Percentiles rank a stretch among this genome's conserved stretches.
phyloP scores from a whole-genome alignment of 2,888 invertebrate genomes.

The Scaeva pyrastri region DNA sequence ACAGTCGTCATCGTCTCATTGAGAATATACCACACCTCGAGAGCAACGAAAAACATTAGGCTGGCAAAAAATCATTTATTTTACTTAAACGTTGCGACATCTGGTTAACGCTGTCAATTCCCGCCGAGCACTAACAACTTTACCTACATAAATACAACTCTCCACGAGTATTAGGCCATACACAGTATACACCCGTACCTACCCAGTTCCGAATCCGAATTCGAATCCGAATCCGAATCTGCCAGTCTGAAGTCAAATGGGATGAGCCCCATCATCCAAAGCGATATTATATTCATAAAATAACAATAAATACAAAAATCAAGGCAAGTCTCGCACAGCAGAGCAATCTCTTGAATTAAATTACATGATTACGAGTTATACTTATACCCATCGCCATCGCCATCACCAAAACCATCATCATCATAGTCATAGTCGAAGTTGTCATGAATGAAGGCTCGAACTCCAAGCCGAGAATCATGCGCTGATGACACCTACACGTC shows the following conservation, averaged over 20 bases:
- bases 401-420: not conserved
- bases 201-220: constrained; percentile 69
- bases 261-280: constrained; percentile 67
- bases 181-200: constrained; percentile 23
- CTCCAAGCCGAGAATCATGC: constrained; percentile 54
- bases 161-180: constrained; percentile 60
- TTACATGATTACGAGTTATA: constrained; percentile 24
- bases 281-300: constrained; percentile 52
- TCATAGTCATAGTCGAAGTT: constrained; percentile 1
- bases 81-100: constrained; percentile 72
- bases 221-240: too few species aligned
- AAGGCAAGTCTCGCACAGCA: constrained; percentile 70
- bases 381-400: constrained; percentile 11
- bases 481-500: constrained; percentile 75
- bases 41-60: constrained; percentile 51
- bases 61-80: constrained; percentile 71
- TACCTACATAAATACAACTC: constrained; percentile 1
- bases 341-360: constrained; percentile 63
- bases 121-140: constrained; percentile 37
- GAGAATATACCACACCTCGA: constrained; percentile 72
- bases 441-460: constrained; percentile 51
- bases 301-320: constrained; percentile 70
- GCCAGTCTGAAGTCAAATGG: constrained; percentile 49
- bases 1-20: constrained; percentile 67
- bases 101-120: constrained; percentile 75